Evolutionary conservation across 2,888 invertebrate species (phyloP).

Genomic region (Nemurella pictetii): DNA sequence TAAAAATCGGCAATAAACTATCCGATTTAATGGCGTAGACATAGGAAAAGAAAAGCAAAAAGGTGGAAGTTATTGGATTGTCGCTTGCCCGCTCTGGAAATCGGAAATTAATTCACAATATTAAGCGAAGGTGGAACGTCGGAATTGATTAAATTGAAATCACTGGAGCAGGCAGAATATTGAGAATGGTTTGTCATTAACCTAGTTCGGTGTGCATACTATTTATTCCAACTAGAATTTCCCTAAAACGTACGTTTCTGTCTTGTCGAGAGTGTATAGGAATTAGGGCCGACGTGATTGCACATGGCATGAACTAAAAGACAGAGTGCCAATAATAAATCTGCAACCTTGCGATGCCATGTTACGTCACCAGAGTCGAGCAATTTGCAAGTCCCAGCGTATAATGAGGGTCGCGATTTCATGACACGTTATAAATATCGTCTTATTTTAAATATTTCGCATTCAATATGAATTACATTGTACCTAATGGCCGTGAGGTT

Average conservation of each 20-base stretch:
- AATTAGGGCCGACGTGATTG: neutral
- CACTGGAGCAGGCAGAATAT: neutral
- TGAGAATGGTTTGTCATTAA: neutral
- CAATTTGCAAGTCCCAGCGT: neutral
- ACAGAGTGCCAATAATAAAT: neutral
- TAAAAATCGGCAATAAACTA: neutral
- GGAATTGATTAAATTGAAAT: neutral
- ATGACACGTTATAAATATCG: neutral
- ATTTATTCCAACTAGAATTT: neutral
- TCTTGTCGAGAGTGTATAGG: no score
- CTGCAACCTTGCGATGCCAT: neutral
- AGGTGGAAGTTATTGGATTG: neutral
- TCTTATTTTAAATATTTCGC: neutral
- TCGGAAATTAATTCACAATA: neutral
- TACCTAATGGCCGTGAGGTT: no score
- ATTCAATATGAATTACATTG: neutral
- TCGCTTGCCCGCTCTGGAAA: neutral
- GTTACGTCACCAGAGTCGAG: neutral
- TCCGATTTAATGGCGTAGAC: neutral
- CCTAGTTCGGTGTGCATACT: neutral
- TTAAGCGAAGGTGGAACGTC: neutral
- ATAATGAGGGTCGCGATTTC: neutral
- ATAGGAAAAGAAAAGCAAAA: neutral
- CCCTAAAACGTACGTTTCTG: neutral
- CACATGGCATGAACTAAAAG: neutral